Evolutionary conservation across 2,113 vertebrate species (phyloP).

Genomic region (Scomber scombrus): DNA sequence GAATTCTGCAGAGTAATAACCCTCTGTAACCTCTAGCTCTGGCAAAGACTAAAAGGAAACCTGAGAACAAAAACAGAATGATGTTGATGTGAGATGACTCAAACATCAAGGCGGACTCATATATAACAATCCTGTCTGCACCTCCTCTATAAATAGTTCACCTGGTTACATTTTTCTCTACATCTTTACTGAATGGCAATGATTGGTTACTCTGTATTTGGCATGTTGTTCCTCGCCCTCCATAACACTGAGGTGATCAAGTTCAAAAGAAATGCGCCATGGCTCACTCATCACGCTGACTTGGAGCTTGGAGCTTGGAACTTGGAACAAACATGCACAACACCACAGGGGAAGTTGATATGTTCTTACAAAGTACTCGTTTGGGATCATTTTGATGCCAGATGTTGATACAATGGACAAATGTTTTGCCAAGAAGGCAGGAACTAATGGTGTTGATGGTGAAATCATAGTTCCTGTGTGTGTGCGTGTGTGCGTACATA

Average conservation of each 20-base stretch:
- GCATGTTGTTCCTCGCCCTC: conserved; percentile 20
- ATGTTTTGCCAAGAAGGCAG: conserved; percentile 67
- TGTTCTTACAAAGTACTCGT: conserved; percentile 23
- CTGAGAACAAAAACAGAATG: conserved; percentile 21
- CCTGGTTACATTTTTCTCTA: conserved; percentile 34
- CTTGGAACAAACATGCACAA: conserved; percentile 4
- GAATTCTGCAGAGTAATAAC: background rate
- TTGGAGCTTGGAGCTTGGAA: too few relatives aligned
- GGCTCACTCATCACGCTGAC: conserved; percentile 43
- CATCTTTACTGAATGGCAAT: conserved; percentile 15
- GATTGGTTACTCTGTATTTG: conserved; percentile 30
- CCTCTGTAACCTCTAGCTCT: conserved; percentile 15
- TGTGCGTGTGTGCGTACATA: conserved; percentile 6
- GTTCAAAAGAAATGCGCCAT: conserved; percentile 28
- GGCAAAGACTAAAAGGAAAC: conserved; percentile 40
- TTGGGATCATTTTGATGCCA: conserved; percentile 43
- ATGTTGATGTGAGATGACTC: conserved; percentile 45
- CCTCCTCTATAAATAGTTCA: conserved; percentile 55
- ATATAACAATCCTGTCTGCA: conserved; percentile 43
- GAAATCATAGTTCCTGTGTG: conserved; percentile 15
- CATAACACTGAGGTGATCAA: conserved; percentile 14
- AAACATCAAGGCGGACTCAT: conserved; percentile 48
- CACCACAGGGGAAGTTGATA: conserved; percentile 24
- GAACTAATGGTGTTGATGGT: conserved; percentile 30
- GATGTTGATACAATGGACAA: conserved; percentile 47